These are phyloP conservation scores for Salvelinus namaycush DNA, from an alignment of 2,113 vertebrate species.

Conservation along the genomic window DNA sequence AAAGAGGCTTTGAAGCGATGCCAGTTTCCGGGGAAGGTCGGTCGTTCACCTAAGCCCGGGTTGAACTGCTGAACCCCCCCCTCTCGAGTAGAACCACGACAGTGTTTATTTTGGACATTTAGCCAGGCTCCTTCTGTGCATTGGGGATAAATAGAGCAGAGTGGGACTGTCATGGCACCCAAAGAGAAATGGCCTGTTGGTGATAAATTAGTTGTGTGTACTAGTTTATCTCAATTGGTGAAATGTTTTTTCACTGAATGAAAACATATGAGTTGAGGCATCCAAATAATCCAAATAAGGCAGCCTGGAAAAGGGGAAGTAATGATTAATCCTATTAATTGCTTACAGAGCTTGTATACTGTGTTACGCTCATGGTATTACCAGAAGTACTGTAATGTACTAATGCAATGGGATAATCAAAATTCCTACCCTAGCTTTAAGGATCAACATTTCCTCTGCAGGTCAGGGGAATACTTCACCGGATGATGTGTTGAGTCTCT, in stretches of 20 bases:
- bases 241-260: background rate
- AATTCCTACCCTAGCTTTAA: background rate
- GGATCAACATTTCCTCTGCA: background rate
- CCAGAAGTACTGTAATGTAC: background rate
- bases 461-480: background rate
- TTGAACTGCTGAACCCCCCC: background rate
- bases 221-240: background rate
- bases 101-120: background rate
- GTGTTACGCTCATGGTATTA: background rate
- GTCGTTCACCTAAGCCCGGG: background rate
- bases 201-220: background rate
- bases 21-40: background rate
- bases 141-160: background rate
- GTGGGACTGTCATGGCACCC: background rate
- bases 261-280: background rate
- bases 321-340: background rate
- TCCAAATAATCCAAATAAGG: background rate
- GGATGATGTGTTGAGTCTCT: background rate
- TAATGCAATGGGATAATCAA: background rate
- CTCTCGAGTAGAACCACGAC: background rate
- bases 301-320: background rate
- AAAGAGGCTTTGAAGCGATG: background rate
- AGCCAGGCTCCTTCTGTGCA: background rate
- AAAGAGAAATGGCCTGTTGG: background rate
- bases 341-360: background rate